Evolutionary conservation across 2,888 invertebrate genomes (phyloP).

Genomic region (Lamellibrachia satsuma): DNA sequence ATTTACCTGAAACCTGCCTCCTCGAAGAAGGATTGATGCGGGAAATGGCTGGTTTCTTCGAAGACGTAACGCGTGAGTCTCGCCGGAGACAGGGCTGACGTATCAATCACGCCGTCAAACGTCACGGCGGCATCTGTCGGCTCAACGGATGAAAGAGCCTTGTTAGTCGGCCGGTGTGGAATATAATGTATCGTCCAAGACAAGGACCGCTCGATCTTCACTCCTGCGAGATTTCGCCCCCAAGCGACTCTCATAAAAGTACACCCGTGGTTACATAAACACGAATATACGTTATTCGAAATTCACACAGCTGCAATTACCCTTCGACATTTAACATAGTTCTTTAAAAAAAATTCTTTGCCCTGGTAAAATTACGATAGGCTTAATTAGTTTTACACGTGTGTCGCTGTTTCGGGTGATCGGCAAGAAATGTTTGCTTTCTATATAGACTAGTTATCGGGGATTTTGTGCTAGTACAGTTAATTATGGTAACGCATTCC

Average conservation of each 20-base stretch:
- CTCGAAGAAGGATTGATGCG: not conserved
- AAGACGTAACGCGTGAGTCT: not conserved
- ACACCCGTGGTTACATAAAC: too few species aligned
- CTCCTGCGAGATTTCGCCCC: not conserved
- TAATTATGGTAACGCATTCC: too few species aligned
- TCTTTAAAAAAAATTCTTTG: too few species aligned
- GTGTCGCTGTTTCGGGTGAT: too few species aligned
- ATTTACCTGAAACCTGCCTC: constrained; percentile 13
- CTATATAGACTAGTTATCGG: too few species aligned
- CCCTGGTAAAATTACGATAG: too few species aligned
- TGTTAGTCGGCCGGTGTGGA: not conserved
- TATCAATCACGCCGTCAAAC: not conserved
- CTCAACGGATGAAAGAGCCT: not conserved
- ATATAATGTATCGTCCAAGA: not conserved
- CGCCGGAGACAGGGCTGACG: not conserved
- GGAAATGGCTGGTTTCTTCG: not conserved
- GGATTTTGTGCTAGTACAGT: too few species aligned
- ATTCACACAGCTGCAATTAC: too few species aligned
- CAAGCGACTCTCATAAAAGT: not conserved
- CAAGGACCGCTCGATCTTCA: not conserved
- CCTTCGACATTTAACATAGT: too few species aligned
- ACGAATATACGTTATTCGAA: too few species aligned
- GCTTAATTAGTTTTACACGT: too few species aligned
- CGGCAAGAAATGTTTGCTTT: too few species aligned
- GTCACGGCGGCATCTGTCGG: not conserved